A percentile compares a stretch with the other conserved stretches of the same genome.
phyloP scores from a whole-genome alignment of 2,113 vertebrate species.

The Galeopterus variegatus region DNA sequence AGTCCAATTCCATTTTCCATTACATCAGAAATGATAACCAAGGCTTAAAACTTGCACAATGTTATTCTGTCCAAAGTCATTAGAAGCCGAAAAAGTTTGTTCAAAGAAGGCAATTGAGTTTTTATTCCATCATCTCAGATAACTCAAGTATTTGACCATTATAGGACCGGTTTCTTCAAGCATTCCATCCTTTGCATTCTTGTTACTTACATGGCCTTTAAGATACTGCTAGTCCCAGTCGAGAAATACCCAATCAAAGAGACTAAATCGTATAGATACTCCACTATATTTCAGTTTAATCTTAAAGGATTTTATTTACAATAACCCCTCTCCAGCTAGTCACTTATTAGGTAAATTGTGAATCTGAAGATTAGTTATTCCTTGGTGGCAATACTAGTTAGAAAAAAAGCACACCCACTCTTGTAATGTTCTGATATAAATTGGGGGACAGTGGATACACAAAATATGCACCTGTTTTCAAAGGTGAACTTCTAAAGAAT shows the following conservation, averaged over 20 bases:
- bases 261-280: not conserved
- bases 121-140: slow-evolving; percentile 47
- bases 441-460: not conserved
- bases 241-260: slow-evolving; percentile 14
- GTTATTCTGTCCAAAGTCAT: slow-evolving; percentile 32
- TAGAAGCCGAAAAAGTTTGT: not conserved
- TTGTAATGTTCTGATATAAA: not conserved
- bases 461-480: not conserved
- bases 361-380: not conserved
- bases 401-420: not conserved
- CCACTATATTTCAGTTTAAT: not conserved
- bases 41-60: not conserved
- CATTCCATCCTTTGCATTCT: not conserved
- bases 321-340: not conserved
- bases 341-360: not conserved
- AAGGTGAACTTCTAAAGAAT: slow-evolving; percentile 30
- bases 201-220: not conserved
- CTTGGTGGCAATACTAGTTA: not conserved
- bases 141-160: slow-evolving; percentile 16
- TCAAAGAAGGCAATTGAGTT: slow-evolving; percentile 25
- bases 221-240: not conserved
- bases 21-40: slow-evolving; percentile 35
- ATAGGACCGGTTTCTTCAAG: slow-evolving; percentile 19
- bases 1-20: slow-evolving; percentile 36
- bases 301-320: slow-evolving; percentile 15